These are phyloP conservation scores for Notolabrus celidotus DNA, from an alignment of 2,797 vertebrate species.

Conservation along the genomic window DNA sequence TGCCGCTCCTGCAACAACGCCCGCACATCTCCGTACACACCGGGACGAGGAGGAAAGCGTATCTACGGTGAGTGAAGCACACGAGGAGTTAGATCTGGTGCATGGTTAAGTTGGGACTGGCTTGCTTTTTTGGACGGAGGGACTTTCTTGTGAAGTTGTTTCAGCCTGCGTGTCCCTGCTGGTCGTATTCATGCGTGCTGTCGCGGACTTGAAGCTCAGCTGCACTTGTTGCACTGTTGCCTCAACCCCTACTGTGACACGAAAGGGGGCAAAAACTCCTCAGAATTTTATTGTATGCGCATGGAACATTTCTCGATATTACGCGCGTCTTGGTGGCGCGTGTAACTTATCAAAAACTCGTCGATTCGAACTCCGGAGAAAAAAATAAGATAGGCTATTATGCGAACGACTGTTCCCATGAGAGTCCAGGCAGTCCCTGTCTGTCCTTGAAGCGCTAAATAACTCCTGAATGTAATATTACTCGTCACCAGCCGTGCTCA, in stretches of 20 bases:
- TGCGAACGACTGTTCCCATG: neutral
- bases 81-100: neutral
- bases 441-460: constrained; percentile 40
- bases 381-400: neutral
- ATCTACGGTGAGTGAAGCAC: constrained; percentile 56
- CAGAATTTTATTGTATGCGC: neutral
- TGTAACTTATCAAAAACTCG: neutral
- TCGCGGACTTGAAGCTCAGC: constrained; percentile 55
- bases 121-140: neutral
- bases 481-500: neutral
- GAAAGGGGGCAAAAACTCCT: neutral
- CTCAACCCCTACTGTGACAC: neutral
- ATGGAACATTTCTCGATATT: rapidly evolving
- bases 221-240: constrained; percentile 79
- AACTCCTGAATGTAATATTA: constrained; percentile 29
- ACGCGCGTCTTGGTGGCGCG: neutral
- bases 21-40: constrained; percentile 37
- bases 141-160: constrained; percentile 12
- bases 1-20: constrained; percentile 44
- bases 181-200: constrained; percentile 44
- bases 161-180: constrained; percentile 15
- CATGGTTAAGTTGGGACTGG: neutral
- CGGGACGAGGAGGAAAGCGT: constrained; percentile 35
- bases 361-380: neutral
- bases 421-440: constrained; percentile 24